Percentiles rank a stretch among this genome's conserved stretches.
Evolutionary conservation across 1,140 invertebrate species (phyloP).

Genomic region (Bombus cullumanus): DNA sequence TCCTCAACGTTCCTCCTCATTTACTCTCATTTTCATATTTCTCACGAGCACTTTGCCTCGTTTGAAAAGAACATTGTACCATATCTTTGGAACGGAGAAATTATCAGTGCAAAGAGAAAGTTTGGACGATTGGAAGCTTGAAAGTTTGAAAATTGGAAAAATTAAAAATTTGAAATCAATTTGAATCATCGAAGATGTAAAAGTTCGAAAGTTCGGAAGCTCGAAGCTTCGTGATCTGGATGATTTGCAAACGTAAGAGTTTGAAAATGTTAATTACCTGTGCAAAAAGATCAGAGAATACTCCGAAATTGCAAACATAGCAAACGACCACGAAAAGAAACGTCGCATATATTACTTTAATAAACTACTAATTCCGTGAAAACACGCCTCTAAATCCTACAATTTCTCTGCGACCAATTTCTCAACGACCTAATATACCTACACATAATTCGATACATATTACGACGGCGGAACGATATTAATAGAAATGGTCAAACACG

Average conservation of each 20-base stretch:
- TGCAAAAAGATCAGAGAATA: too few relatives aligned
- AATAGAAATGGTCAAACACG: slow-evolving; percentile 36
- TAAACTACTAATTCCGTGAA: background rate
- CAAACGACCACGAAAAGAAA: too few relatives aligned
- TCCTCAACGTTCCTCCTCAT: background rate
- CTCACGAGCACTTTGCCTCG: too few relatives aligned
- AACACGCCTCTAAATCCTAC: background rate
- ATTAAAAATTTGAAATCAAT: too few relatives aligned
- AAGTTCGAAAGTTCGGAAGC: too few relatives aligned
- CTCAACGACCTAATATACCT: background rate
- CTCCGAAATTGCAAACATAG: too few relatives aligned
- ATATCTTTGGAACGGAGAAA: background rate
- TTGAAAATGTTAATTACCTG: too few relatives aligned
- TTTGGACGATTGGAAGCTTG: too few relatives aligned
- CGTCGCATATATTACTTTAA: background rate
- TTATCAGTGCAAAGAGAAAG: too few relatives aligned
- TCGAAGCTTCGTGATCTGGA: rapidly evolving
- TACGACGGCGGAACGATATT: slow-evolving; percentile 8
- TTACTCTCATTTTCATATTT: background rate
- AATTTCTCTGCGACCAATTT: background rate
- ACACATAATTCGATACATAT: background rate
- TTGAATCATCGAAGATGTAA: too few relatives aligned
- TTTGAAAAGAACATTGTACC: background rate
- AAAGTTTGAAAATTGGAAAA: too few relatives aligned
- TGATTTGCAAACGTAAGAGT: too few relatives aligned